Evolutionary conservation across 2,113 vertebrate genomes (phyloP), one percentile per base, ranked within the genome.

Genomic region (Oreochromis tanganicae): DNA sequence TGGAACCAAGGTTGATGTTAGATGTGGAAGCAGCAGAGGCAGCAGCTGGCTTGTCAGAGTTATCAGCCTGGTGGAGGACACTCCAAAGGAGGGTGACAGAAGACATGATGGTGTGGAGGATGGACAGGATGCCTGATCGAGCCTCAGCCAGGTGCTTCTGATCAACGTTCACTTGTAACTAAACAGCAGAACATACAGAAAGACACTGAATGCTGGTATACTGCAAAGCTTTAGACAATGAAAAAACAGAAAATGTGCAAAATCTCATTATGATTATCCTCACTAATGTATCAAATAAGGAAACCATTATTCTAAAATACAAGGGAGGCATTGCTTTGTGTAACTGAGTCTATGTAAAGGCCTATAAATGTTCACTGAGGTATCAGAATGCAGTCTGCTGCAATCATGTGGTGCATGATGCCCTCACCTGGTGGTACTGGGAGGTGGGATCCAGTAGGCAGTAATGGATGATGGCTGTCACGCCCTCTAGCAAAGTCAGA

Each of bases 401-500:
- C 29, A 57, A 83, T 16, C 5, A 17, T 3, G 29, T 63, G 73
- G 59, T 66, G 41, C 9, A 43, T n/a, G 43, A 84, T 46, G 36
- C 90, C 92, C 95, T 97, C 96, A 99, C 99, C 97, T 99, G 98
- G 95, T 99, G 98, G 93, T 99, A 99, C 61, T 99, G 98, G 0
- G 98, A 98, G 66, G 98, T 97, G 29, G 98, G 97, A 96, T 99
- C 98, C 91, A 99, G 94, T 41, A 99, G 96, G 87, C 99, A 99
- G 92, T 99, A 99, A 94, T 99, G 99, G 94, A 99, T 99, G 91
- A 99, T 98, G 85, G 98, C 97, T 9, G 99, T 99, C 85, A 99
- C 96, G n/a, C 99, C 99, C 94, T 99, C 99, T 85, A 99, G 95
- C 41, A 99, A 95, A 29, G 98, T 99, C 19, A 99, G 97, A 92